These are phyloP conservation scores for Ramphastos sulfuratus DNA, from an alignment of 2,113 vertebrate genomes.

Conservation along the genomic window DNA sequence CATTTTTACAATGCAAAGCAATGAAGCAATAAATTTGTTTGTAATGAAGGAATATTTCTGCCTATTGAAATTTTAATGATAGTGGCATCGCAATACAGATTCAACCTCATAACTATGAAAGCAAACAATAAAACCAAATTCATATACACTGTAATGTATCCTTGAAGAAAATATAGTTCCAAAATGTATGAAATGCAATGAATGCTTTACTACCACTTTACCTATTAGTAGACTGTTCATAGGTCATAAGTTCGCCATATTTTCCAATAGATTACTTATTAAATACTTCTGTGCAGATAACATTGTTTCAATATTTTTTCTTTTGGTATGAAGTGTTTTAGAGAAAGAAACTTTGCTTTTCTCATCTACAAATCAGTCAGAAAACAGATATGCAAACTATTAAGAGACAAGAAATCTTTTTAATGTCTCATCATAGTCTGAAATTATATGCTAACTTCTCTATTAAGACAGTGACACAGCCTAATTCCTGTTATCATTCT, in stretches of 20 bases:
- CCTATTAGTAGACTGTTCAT: not conserved
- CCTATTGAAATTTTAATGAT: constrained; percentile 37
- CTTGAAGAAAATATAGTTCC: not conserved
- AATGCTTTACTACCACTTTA: not conserved
- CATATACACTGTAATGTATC: not conserved
- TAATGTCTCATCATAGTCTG: not conserved
- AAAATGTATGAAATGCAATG: not conserved
- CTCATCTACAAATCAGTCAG: not conserved
- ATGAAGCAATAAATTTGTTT: constrained; percentile 69
- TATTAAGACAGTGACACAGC: not conserved
- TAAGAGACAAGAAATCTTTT: not conserved
- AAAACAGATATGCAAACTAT: not conserved
- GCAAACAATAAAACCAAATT: constrained; percentile 12
- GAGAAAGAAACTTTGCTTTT: not conserved
- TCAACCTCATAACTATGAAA: constrained; percentile 45
- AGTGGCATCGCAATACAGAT: constrained; percentile 18
- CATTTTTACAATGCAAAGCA: constrained; percentile 71
- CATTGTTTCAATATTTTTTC: not conserved
- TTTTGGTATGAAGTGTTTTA: not conserved
- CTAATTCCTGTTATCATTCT: not conserved
- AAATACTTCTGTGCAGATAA: not conserved
- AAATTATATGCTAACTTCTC: not conserved
- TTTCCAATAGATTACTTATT: not conserved
- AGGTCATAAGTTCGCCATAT: not conserved
- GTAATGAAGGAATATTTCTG: constrained; percentile 64